Base-by-base conservation (phyloP, 2,888 invertebrate genomes). In the Sphaerophoria taeniata region DNA sequence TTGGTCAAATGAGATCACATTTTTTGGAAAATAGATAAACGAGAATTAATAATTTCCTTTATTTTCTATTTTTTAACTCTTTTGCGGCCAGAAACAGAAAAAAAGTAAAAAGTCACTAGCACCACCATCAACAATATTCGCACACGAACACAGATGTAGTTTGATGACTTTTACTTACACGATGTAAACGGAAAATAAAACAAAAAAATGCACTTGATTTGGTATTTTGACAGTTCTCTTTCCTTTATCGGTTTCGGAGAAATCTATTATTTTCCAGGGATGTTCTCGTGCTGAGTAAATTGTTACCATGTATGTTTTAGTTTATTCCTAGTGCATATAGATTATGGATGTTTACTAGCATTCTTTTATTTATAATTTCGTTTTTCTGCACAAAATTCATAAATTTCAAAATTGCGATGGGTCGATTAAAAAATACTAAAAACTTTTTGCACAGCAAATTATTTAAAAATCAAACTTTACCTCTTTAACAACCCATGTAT, bases 201-300 rank as follows among this genome's bases (percentile, higher is more conserved):
- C 24, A 83, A 24, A 73, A 77, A 83, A 83, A 45, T 83, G 77
- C 82, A 83, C 77, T 77, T 82, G 51, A 65, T 81, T 71, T 74
- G 51, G 33, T 55, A 34, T 83, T 69, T 56, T 83, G 83, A 78
- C 83, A 83, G 70, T 45, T 76, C 36, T 43, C 24, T 39, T 58
- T 39, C 39, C 16, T 24, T 6, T 39, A 11, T 43, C 33, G n/a
- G 31, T 11, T 75, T 72, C 36, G 53, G 45, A 36, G 63, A 56
- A 67, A 55, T 69, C 56, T 58, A 31, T 34, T 31, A 45, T 53
- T 53, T 53, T 67, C 24, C 83, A 83, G 83, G 83, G 74, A 71
- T 78, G 83, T 58, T 47, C 9, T 16, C 47, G 45, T 83, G 78
- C 70, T 61, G 69, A 77, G 55, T 82, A 2, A 24, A 24, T 24